These are phyloP conservation scores for Micropoecilia bifurca DNA, from an alignment of 2,797 vertebrate species.

Conservation along the genomic window DNA sequence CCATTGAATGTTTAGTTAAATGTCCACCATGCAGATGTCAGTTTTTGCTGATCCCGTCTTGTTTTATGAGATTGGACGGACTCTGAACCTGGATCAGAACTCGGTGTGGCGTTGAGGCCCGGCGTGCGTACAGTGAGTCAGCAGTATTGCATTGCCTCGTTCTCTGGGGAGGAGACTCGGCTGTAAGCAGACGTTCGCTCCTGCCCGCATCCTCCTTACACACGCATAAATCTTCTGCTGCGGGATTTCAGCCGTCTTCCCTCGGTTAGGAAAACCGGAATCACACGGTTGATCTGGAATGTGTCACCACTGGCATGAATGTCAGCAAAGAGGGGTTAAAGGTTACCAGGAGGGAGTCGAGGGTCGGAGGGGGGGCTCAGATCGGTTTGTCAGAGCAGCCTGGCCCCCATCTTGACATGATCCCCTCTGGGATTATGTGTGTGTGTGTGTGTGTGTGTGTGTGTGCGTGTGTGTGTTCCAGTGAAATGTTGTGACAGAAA, in stretches of 20 bases:
- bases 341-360: slow-evolving; percentile 41
- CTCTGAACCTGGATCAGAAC: slow-evolving; percentile 14
- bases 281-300: slow-evolving; percentile 20
- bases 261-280: not conserved
- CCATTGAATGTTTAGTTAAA: not conserved
- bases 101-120: slow-evolving; percentile 51
- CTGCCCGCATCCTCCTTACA: slow-evolving; percentile 59
- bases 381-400: slow-evolving; percentile 59
- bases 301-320: slow-evolving; percentile 19
- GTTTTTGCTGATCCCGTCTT: not conserved
- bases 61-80: slow-evolving; percentile 11
- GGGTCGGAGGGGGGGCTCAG: slow-evolving; percentile 8
- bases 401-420: slow-evolving; percentile 62
- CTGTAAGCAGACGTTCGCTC: slow-evolving; percentile 33
- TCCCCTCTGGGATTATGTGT: slow-evolving; percentile 58
- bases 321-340: slow-evolving; percentile 53
- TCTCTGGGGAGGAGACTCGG: slow-evolving; percentile 52
- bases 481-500: slow-evolving; percentile 77
- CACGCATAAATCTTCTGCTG: slow-evolving; percentile 29
- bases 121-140: slow-evolving; percentile 73
- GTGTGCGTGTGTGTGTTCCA: slow-evolving; percentile 43
- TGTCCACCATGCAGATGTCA: slow-evolving; percentile 6
- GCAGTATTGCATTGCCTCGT: slow-evolving; percentile 70
- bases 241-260: slow-evolving; percentile 21
- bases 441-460: slow-evolving; percentile 39